phyloP scores from a whole-genome alignment of 2,888 invertebrate genomes.

The Galeopsomyia nigrocyanea region DNA sequence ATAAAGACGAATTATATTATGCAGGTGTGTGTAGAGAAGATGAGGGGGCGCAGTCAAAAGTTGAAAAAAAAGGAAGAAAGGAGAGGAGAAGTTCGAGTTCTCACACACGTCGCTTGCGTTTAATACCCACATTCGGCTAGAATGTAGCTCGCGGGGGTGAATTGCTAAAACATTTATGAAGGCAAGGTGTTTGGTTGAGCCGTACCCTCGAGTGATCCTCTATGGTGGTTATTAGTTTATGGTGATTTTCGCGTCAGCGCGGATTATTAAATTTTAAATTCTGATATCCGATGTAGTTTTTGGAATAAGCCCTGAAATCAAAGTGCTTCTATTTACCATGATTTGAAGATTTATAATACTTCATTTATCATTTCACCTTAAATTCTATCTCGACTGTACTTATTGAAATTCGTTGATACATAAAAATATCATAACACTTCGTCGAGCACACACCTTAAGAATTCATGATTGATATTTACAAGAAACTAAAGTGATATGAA shows the following conservation, averaged over 20 bases:
- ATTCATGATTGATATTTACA: no score
- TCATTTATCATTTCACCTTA: no score
- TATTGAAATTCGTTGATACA: no score
- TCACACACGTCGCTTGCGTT: conserved; percentile 12
- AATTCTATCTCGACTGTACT: no score
- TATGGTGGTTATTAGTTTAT: conserved; percentile 34
- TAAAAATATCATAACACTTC: no score
- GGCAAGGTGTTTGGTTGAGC: conserved; percentile 21
- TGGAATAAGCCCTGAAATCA: no score
- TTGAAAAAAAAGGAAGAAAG: conserved; percentile 7
- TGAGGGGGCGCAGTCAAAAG: not conserved
- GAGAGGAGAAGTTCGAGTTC: not conserved
- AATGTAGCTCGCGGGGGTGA: conserved; percentile 37
- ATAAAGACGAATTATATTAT: conserved; percentile 43
- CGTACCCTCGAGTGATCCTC: conserved; percentile 13
- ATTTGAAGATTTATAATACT: no score
- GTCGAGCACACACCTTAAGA: no score
- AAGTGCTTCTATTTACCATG: no score
- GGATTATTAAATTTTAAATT: conserved; percentile 47
- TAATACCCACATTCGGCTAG: not conserved
- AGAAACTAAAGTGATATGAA: no score
- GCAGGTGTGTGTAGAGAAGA: conserved; percentile 34
- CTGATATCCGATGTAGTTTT: conserved; percentile 20
- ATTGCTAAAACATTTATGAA: conserved; percentile 3
- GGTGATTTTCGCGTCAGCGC: conserved; percentile 30